phyloP scores from a whole-genome alignment of 2,113 vertebrate species.

The Scolopax mira region DNA sequence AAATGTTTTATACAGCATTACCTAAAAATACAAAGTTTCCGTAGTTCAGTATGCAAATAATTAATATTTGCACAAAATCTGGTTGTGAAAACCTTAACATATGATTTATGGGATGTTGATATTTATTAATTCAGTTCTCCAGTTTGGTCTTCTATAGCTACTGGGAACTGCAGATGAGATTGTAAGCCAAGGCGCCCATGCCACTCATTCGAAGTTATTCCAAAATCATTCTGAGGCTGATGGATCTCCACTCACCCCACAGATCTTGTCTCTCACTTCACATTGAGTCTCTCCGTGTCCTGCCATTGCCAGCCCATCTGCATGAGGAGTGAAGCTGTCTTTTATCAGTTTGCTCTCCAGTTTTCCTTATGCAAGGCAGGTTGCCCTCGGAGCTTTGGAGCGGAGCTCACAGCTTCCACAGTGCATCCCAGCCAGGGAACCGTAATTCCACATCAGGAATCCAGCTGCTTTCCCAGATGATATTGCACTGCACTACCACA shows the following conservation, averaged over 20 bases:
- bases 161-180: background rate
- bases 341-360: background rate
- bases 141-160: background rate
- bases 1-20: background rate
- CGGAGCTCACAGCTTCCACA: background rate
- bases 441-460: slow-evolving; percentile 32
- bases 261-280: background rate
- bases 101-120: background rate
- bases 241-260: background rate
- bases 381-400: background rate
- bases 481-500: background rate
- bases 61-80: background rate
- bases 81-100: background rate
- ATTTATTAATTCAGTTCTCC: background rate
- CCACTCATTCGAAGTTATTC: background rate
- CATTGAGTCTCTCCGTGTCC: background rate
- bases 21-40: background rate
- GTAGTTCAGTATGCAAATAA: background rate
- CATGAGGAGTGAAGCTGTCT: background rate
- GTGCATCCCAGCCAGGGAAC: background rate
- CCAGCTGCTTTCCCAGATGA: slow-evolving; percentile 32
- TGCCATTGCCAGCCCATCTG: background rate
- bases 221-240: background rate
- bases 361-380: background rate
- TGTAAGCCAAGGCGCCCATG: background rate